A percentile compares a stretch with the other conserved stretches of the same genome.
These are phyloP conservation scores for Corapipo altera DNA, from an alignment of 2,113 vertebrate species.

Conservation along the genomic window DNA sequence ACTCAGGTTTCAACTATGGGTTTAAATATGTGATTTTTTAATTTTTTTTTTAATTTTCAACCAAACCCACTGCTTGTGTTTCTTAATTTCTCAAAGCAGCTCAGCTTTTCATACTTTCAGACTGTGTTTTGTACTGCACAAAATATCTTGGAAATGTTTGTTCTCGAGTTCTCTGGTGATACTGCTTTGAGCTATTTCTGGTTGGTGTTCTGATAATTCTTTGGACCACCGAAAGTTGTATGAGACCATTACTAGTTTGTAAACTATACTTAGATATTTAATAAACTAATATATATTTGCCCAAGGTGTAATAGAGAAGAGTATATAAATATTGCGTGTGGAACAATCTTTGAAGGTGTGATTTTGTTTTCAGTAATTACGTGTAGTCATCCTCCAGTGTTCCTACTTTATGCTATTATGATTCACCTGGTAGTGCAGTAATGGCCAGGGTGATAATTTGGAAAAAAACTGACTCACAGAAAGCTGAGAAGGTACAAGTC, in stretches of 20 bases:
- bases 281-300: not conserved
- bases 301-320: not conserved
- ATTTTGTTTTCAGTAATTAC: constrained; percentile 14
- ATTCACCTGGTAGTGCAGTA: not conserved
- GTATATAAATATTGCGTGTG: not conserved
- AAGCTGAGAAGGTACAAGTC: not conserved
- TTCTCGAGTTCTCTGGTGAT: not conserved
- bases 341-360: constrained; percentile 4
- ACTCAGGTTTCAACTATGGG: not conserved
- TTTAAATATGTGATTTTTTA: not conserved
- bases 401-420: not conserved
- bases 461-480: not conserved
- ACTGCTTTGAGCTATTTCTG: not conserved
- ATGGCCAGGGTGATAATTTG: not conserved
- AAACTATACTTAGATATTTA: not conserved
- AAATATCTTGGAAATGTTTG: not conserved
- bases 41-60: not conserved
- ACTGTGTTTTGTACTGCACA: not conserved
- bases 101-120: not conserved
- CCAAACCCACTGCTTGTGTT: not conserved
- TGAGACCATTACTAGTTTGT: not conserved
- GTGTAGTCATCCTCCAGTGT: not conserved
- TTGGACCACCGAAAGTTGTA: not conserved
- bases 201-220: not conserved
- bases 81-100: not conserved